phyloP scores from a whole-genome alignment of 2,888 invertebrate species.

The Spatulosminthurus flaviceps region DNA sequence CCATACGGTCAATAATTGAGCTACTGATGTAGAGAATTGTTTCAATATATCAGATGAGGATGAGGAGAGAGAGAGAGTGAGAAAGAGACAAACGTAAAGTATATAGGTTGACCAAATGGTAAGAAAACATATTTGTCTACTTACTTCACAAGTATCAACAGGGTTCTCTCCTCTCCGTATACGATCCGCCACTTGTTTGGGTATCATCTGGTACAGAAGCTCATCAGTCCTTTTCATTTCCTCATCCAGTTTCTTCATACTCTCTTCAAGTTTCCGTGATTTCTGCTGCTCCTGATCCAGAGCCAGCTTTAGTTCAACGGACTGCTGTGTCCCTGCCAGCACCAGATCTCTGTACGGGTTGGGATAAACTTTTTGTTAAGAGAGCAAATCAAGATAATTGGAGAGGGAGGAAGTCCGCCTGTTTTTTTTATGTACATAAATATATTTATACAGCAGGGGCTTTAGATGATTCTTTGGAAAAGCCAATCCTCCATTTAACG shows the following conservation, averaged over 20 bases:
- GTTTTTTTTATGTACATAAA: too few relatives aligned
- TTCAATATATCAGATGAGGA: too few relatives aligned
- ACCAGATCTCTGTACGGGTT: slow-evolving; percentile 85
- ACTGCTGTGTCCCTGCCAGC: slow-evolving; percentile 96
- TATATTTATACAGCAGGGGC: too few relatives aligned
- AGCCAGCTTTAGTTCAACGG: slow-evolving; percentile 93
- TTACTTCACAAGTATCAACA: slow-evolving; percentile 95
- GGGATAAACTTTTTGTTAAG: background rate
- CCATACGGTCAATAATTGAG: too few relatives aligned
- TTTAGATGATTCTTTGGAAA: too few relatives aligned
- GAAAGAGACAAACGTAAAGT: too few relatives aligned
- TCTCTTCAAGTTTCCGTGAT: slow-evolving; percentile 93
- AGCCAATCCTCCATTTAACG: too few relatives aligned
- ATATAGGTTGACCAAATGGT: background rate
- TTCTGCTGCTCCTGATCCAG: slow-evolving; percentile 97
- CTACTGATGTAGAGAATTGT: too few relatives aligned
- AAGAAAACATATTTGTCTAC: slow-evolving; percentile 5
- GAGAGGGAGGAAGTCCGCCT: too few relatives aligned
- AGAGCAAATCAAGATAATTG: too few relatives aligned
- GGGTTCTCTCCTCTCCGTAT: slow-evolving; percentile 93
- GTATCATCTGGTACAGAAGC: slow-evolving; percentile 97
- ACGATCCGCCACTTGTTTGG: slow-evolving; percentile 94
- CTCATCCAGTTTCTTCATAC: slow-evolving; percentile 93
- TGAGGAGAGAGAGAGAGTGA: too few relatives aligned
- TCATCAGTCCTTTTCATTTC: slow-evolving; percentile 97